Percentiles rank a stretch among this genome's conserved stretches.
Conservation (phyloP, 2,888 invertebrate species). For the Chaetoderma sp. region DNA sequence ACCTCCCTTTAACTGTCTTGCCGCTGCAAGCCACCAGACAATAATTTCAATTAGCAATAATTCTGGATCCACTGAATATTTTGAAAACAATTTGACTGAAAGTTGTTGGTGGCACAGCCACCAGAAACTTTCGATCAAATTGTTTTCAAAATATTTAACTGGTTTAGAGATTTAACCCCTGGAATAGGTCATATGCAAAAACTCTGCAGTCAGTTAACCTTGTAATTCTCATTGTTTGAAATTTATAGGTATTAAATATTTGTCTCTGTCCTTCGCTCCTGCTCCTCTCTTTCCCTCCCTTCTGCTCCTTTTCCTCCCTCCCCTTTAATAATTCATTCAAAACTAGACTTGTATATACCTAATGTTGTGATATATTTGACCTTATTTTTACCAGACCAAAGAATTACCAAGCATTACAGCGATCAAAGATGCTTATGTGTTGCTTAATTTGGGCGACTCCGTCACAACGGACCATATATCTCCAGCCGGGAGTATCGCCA, state of each 20-base stretch:
- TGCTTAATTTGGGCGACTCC: slow-evolving; percentile 88
- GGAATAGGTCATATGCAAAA: no score
- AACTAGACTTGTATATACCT: not conserved
- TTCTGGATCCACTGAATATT: no score
- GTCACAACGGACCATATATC: slow-evolving; percentile 99
- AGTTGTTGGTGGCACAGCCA: no score
- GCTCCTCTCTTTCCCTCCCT: not conserved
- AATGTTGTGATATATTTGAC: not conserved
- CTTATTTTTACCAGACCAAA: slow-evolving; percentile 60
- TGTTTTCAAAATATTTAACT: no score
- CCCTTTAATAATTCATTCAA: not conserved
- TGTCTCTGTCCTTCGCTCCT: not conserved
- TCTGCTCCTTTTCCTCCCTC: not conserved
- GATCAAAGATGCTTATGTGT: slow-evolving; percentile 81
- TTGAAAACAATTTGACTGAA: no score
- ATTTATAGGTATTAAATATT: not conserved
- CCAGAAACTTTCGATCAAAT: no score
- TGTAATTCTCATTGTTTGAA: not conserved
- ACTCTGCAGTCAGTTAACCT: not conserved
- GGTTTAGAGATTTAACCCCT: no score
- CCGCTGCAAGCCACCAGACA: no score
- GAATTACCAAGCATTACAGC: slow-evolving; percentile 76
- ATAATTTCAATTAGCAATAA: no score
- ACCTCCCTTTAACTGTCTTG: no score
- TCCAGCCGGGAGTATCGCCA: slow-evolving; percentile 96